These are phyloP conservation scores for Dichetophora obliterata DNA, from an alignment of 2,888 invertebrate genomes.

Conservation along the genomic window DNA sequence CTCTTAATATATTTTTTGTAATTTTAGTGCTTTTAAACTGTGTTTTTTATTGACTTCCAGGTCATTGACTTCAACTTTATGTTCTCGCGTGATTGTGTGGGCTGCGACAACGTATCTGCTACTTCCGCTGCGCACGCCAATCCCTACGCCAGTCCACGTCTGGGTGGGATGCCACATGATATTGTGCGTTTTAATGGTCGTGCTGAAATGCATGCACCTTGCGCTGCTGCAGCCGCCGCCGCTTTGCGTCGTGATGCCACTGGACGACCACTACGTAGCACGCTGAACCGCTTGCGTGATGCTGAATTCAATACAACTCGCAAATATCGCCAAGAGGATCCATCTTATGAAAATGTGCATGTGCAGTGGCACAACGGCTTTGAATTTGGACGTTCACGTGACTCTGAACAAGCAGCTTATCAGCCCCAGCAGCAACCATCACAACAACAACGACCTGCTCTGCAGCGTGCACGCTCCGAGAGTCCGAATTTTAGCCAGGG, in stretches of 20 bases:
- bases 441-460: constrained; percentile 46
- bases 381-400: constrained; percentile 67
- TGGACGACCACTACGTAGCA: constrained; percentile 63
- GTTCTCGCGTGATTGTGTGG: constrained; percentile 70
- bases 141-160: constrained; percentile 61
- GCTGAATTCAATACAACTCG: constrained; percentile 47
- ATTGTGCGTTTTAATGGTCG: constrained; percentile 66
- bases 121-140: constrained; percentile 57
- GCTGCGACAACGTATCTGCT: constrained; percentile 63
- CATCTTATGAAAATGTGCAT: constrained; percentile 68
- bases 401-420: constrained; percentile 51
- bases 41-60: constrained; percentile 40
- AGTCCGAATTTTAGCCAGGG: constrained; percentile 64
- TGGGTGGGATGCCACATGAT: constrained; percentile 63
- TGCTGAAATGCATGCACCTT: constrained; percentile 57
- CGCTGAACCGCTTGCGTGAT: constrained; percentile 64
- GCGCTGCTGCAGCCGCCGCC: constrained; percentile 43
- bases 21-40: neutral
- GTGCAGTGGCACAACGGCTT: constrained; percentile 70
- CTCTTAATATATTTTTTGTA: neutral
- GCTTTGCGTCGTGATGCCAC: constrained; percentile 53
- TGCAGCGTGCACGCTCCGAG: constrained; percentile 67
- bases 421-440: constrained; percentile 37
- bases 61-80: constrained; percentile 71
- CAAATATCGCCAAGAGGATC: constrained; percentile 64